Conservation (phyloP, 2,888 invertebrate genomes). For the Drosophila pseudotalamancana region DNA sequence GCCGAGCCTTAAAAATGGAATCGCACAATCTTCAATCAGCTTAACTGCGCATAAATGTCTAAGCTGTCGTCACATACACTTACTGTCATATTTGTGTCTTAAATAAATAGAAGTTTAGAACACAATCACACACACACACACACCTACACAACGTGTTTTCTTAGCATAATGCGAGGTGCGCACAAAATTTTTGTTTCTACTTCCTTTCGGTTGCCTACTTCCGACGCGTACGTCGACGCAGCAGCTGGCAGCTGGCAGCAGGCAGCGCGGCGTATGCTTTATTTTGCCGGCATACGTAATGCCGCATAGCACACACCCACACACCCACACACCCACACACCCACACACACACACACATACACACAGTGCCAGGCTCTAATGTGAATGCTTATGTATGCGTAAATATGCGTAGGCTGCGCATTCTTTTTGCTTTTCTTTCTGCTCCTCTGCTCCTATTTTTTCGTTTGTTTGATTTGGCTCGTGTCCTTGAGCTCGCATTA, state of each 20-base stretch:
- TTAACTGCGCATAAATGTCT: slow-evolving; percentile 78
- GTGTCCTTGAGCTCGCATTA: slow-evolving; percentile 69
- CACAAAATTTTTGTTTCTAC: slow-evolving; percentile 24
- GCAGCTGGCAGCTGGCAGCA: no score
- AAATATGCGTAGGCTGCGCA: slow-evolving; percentile 59
- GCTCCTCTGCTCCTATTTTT: neutral
- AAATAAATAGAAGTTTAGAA: slow-evolving; percentile 59
- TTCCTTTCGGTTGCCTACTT: slow-evolving; percentile 59
- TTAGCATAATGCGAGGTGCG: slow-evolving; percentile 48
- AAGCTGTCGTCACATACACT: slow-evolving; percentile 76
- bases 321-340: slow-evolving; percentile 1
- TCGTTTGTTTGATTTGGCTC: slow-evolving; percentile 23
- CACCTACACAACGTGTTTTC: slow-evolving; percentile 32
- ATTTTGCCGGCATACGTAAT: slow-evolving; percentile 68
- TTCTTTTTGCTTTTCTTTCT: slow-evolving; percentile 4
- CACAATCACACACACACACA: slow-evolving; percentile 11
- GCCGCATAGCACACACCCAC: slow-evolving; percentile 35
- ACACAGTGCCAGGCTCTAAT: slow-evolving; percentile 10
- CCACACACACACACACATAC: no score
- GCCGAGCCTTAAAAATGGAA: slow-evolving; percentile 43
- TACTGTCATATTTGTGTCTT: slow-evolving; percentile 63
- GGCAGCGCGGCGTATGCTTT: slow-evolving; percentile 65
- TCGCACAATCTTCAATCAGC: slow-evolving; percentile 71
- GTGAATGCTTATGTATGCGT: slow-evolving; percentile 48
- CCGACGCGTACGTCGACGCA: slow-evolving; percentile 41